Evolutionary conservation across 2,888 invertebrate species (phyloP).

Genomic region (Lasioglossum leucozonium): DNA sequence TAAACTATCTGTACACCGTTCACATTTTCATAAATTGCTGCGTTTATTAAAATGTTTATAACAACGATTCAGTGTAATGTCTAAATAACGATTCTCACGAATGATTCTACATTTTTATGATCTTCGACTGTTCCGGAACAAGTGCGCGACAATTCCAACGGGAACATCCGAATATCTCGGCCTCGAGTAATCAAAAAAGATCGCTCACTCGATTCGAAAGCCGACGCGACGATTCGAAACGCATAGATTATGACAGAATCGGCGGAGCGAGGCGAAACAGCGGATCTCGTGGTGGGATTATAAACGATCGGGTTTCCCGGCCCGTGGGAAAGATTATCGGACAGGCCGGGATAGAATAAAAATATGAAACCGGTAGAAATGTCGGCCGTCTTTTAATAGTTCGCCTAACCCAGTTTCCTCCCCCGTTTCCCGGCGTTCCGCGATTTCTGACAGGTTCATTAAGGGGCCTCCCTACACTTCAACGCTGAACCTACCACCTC

Average conservation of each 20-base stretch:
- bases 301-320: not conserved
- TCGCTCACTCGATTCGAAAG: not conserved
- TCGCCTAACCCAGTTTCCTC: conserved; percentile 45
- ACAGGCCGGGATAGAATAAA: conserved; percentile 32
- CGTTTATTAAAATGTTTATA: not conserved
- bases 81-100: not conserved
- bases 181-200: not conserved
- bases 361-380: conserved; percentile 44
- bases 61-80: too few species aligned
- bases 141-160: not conserved
- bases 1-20: not conserved
- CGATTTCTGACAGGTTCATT: conserved; percentile 43
- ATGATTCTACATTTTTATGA: not conserved
- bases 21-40: not conserved
- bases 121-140: not conserved
- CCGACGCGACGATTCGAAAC: not conserved
- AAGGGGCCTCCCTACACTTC: not conserved
- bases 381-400: conserved; percentile 49
- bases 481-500: not conserved
- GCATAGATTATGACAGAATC: not conserved
- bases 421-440: conserved; percentile 21
- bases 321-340: conserved; percentile 19
- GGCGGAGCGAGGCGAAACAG: not conserved
- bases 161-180: not conserved
- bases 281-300: not conserved